These are phyloP conservation scores for Amorpha juglandis DNA, from an alignment of 2,888 invertebrate genomes.

Conservation along the genomic window DNA sequence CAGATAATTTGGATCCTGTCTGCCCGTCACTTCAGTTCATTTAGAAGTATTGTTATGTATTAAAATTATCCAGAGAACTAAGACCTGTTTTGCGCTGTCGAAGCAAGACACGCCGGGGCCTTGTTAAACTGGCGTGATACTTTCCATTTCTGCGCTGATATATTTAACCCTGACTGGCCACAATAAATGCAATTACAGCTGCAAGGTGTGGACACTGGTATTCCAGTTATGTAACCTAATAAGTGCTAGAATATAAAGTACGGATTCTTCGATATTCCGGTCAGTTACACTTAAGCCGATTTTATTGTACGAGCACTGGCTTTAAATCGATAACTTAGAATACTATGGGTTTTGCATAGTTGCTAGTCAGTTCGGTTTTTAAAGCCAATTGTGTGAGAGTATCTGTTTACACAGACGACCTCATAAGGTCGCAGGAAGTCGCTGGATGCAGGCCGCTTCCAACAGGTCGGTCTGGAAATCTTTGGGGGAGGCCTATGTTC, in stretches of 20 bases:
- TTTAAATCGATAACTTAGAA: slow-evolving; percentile 22
- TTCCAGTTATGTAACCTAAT: slow-evolving; percentile 37
- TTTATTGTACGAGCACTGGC: slow-evolving; percentile 13
- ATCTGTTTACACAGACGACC: too few species aligned
- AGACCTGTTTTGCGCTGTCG: not conserved
- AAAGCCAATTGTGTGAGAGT: not conserved
- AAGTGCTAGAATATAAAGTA: slow-evolving; percentile 20
- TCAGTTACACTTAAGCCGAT: slow-evolving; percentile 25
- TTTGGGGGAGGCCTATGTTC: too few species aligned
- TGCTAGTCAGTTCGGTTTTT: not conserved
- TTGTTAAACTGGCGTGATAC: not conserved
- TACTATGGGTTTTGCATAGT: slow-evolving; percentile 3
- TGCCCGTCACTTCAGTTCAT: not conserved
- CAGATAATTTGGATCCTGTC: slow-evolving; percentile 14
- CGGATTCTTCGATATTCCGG: slow-evolving; percentile 23
- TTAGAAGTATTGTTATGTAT: not conserved
- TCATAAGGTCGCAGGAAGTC: too few species aligned
- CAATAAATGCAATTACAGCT: slow-evolving; percentile 51
- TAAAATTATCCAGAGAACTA: not conserved
- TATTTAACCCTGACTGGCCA: slow-evolving; percentile 45
- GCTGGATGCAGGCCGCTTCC: too few species aligned
- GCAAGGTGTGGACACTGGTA: slow-evolving; percentile 43
- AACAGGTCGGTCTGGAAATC: too few species aligned
- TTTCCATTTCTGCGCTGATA: slow-evolving; percentile 35
- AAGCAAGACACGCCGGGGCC: not conserved